Evolutionary conservation across 2,888 invertebrate species (phyloP), one percentile per base, ranked within the genome.

Genomic region (Drosophila quinaria): DNA sequence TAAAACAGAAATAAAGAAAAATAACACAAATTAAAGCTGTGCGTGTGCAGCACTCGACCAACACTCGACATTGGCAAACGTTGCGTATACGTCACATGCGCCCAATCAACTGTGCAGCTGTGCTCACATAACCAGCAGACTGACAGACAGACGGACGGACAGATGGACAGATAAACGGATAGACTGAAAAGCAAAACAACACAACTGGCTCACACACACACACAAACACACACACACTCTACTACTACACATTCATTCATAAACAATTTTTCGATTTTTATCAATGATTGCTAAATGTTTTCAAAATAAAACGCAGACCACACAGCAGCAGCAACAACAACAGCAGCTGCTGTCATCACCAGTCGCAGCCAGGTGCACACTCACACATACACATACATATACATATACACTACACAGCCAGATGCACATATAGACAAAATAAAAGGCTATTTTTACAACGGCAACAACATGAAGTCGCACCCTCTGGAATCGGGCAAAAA

Each of bases 251-350:
- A 29, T 78, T 82, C 86, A 87, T 87, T 87, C 87, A 87, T 90
- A 90, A 87, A 86, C 72, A 58, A 86, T 80, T 79, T 75, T 74
- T 77, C 74, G 90, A 90, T 84, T 86, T 87, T 87, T 90, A 86
- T 87, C 90, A 87, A 87, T 87, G 87, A 89, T 87, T 87, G 90
- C 75, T 74, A 88, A 88, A 85, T 89, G 85, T 72, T 84, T 78
- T 82, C 68, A 82, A 78, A 80, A 81, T 79, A 85, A 79, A 87
- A 75, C 68, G 58, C 70, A 70, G 58, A 69, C 61, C 70, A 60
- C 80, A 79, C 63, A 75, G 56, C 63, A 67, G 51, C 67, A 55
- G 29, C 59, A 65, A 13, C 25, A 55, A 35, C 59, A 65, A n/a
- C 46, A 70, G 15, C 63, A 73, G 66, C 70, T 42, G 85, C 78